Conservation (phyloP, 2,888 invertebrate species). For the Athalia circularis region DNA sequence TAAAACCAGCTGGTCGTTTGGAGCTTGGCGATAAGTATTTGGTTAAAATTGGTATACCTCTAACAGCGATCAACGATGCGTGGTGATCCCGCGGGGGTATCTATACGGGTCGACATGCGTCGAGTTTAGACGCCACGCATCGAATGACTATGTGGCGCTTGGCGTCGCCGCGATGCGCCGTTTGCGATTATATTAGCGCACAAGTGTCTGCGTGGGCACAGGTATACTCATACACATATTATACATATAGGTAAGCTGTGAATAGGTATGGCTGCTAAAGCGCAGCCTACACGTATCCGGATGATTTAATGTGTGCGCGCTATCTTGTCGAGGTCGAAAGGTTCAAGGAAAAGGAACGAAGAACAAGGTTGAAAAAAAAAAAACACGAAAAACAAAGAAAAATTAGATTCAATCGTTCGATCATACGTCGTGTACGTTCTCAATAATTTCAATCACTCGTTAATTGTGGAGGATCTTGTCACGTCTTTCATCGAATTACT, state of each 20-base stretch:
- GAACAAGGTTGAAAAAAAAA: no score
- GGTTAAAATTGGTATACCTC: background rate
- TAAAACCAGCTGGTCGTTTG: no score
- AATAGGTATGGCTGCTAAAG: background rate
- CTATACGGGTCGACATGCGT: constrained; percentile 50
- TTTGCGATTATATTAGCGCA: background rate
- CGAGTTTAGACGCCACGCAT: constrained; percentile 60
- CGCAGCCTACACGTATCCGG: no score
- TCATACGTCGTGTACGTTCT: no score
- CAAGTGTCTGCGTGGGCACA: background rate
- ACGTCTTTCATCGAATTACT: no score
- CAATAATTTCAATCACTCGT: no score
- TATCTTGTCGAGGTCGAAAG: no score
- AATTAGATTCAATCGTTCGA: no score
- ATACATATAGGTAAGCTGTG: background rate
- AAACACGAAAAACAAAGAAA: no score
- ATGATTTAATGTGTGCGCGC: no score
- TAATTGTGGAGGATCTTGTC: no score
- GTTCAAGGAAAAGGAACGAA: no score
- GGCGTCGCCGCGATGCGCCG: constrained; percentile 50
- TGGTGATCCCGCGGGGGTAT: constrained; percentile 8
- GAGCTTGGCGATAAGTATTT: background rate
- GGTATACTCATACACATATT: constrained; percentile 15
- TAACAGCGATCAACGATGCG: background rate
- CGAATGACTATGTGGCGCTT: constrained; percentile 59